These are phyloP conservation scores for Penelope pileata DNA, from an alignment of 2,113 vertebrate species.

Conservation along the genomic window DNA sequence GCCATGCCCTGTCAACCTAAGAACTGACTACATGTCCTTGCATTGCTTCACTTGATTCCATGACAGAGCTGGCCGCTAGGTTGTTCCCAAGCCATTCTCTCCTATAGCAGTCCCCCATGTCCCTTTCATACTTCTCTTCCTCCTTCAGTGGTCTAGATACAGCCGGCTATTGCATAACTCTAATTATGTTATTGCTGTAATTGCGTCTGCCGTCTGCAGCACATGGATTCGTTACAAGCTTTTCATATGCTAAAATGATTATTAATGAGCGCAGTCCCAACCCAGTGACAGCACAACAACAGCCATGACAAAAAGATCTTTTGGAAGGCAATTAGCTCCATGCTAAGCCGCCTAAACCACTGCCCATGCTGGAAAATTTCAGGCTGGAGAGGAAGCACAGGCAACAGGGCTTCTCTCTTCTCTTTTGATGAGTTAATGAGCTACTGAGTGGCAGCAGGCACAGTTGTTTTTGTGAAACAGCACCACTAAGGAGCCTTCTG, in stretches of 20 bases:
- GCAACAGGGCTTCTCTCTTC: slow-evolving; percentile 16
- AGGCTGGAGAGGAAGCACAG: slow-evolving; percentile 2
- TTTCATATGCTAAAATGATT: slow-evolving; percentile 74
- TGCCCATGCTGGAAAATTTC: slow-evolving; percentile 23
- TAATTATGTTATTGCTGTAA: slow-evolving; percentile 69
- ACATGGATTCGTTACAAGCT: slow-evolving; percentile 69
- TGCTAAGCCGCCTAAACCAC: slow-evolving; percentile 38
- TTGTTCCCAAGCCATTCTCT: neutral
- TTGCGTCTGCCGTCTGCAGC: slow-evolving; percentile 63
- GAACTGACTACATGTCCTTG: neutral
- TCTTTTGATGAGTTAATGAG: slow-evolving; percentile 59
- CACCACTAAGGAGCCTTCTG: neutral
- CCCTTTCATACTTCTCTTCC: neutral
- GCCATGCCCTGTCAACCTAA: neutral
- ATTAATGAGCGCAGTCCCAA: slow-evolving; percentile 68
- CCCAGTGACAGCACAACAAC: slow-evolving; percentile 41
- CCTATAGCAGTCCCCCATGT: neutral
- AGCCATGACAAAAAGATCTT: slow-evolving; percentile 51
- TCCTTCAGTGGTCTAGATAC: slow-evolving; percentile 2
- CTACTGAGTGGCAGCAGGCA: neutral
- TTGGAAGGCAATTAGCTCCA: slow-evolving; percentile 66
- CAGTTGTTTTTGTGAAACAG: neutral
- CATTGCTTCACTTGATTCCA: neutral
- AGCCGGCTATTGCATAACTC: slow-evolving; percentile 54
- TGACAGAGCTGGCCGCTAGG: neutral